Base-by-base conservation (phyloP, 2,113 vertebrate species). In the Orcinus orca region DNA sequence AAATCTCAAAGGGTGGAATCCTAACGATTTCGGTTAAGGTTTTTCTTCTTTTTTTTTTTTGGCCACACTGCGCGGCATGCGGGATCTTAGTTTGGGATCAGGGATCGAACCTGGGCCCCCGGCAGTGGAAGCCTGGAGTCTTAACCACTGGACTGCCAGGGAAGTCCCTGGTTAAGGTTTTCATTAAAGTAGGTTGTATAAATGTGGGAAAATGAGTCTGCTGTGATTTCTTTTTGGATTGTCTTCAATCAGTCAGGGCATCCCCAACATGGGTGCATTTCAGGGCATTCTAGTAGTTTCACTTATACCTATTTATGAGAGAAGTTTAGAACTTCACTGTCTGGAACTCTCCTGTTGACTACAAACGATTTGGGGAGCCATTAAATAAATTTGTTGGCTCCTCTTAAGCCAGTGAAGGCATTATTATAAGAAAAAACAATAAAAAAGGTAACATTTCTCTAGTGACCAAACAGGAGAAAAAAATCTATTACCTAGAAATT, bases 401-500 rank as follows among this genome's bases (percentile, higher is more conserved):
- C 62, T 92, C 73, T 21, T 71, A 84, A 63, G 63, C 4, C 82
- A 83, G 14, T 53, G 60, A 93, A 90, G 26, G 6, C 11, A 68
- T 84, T 65, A 33, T 63, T 89, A 50, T 79, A 90, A 88, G 38
- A 5, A 93, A 21, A 7, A 90, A 26, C 47, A 85, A 13, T 65
- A 14, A 36, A 73, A 70, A 62, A 71, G 70, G 25, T 41, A 4
- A 8, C 65, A 80, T 84, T 88, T 95, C 47, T 88, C 21, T 38
- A 94, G 68, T 82, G 71, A 67, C 12, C 26, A 47, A 15, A 65
- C 14, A 38, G 20, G 53, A 88, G 44, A n/a, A 50, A 10, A 92
- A 93, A 82, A 94, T 31, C 0, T 83, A 58, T 70, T 83, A 91
- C 31, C 23, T 90, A 84, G 44, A 96, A 96, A 84, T 68, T 26